These are phyloP conservation scores for Hypsibius dujardini DNA, from an alignment of 1,140 invertebrate genomes.

Conservation along the genomic window DNA sequence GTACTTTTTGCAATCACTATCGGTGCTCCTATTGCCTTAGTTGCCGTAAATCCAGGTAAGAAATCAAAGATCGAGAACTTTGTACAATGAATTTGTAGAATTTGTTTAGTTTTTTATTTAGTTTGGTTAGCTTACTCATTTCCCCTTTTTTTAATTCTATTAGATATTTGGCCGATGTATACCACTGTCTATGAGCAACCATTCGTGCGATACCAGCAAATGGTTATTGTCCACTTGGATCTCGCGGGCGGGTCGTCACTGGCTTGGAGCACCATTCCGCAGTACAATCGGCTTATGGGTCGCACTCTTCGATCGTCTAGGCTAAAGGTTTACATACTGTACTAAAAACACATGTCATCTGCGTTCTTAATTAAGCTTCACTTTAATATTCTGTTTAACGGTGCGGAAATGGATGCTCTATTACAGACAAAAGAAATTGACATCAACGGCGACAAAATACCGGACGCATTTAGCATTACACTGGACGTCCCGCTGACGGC, in stretches of 20 bases:
- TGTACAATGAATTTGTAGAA: too few species aligned
- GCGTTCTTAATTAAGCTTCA: too few species aligned
- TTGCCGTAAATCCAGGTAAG: conserved; percentile 4
- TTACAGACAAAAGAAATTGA: background rate
- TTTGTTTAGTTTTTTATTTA: too few species aligned
- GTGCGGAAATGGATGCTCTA: background rate
- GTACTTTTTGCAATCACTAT: background rate
- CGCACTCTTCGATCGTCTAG: background rate
- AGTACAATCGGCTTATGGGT: background rate
- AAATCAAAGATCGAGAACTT: too few species aligned
- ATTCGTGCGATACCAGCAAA: background rate
- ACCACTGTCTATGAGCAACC: conserved; percentile 9
- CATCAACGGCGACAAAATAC: background rate
- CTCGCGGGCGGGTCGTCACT: background rate
- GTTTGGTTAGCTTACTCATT: background rate
- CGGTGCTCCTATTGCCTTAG: background rate
- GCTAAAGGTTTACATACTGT: too few species aligned
- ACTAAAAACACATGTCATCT: too few species aligned
- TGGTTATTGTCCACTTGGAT: background rate
- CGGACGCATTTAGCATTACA: background rate
- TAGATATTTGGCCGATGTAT: background rate
- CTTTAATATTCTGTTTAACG: background rate
- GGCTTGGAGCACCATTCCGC: conserved; percentile 3
- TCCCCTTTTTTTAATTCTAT: background rate
- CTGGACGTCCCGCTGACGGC: background rate